Evolutionary conservation across 1,140 invertebrate genomes (phyloP).

Genomic region (Procambarus clarkii): DNA sequence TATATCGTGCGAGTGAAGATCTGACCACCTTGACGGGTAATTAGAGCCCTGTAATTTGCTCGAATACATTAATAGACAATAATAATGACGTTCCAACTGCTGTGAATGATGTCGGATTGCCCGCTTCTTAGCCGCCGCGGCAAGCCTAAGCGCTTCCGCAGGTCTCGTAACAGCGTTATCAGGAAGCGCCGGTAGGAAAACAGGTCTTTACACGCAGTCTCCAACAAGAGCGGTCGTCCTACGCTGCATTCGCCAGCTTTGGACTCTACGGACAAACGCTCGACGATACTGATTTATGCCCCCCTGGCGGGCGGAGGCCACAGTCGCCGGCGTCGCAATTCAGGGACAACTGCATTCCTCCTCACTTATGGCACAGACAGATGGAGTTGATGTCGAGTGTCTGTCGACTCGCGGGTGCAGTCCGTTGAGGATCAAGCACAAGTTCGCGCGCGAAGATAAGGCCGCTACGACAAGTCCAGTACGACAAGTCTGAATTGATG

Average conservation of each 20-base stretch:
- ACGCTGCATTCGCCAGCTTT: background rate
- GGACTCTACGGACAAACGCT: background rate
- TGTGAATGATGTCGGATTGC: too few species aligned
- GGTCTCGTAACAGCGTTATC: background rate
- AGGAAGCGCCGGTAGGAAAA: background rate
- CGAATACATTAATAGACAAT: too few species aligned
- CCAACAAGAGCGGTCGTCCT: background rate
- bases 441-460: background rate
- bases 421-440: background rate
- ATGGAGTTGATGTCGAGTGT: background rate
- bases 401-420: background rate
- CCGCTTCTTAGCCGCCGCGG: too few species aligned
- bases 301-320: background rate
- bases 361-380: background rate
- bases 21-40: too few species aligned
- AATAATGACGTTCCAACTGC: too few species aligned
- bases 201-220: background rate
- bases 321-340: background rate
- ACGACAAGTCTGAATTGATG: background rate
- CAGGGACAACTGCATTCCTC: slow-evolving; percentile 3
- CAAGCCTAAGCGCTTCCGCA: too few species aligned
- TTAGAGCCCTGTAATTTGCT: too few species aligned
- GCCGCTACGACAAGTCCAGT: too few species aligned
- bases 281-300: background rate
- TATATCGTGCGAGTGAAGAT: too few species aligned